These are phyloP conservation scores for Sialia sialis DNA, from an alignment of 2,113 vertebrate species.

Conservation along the genomic window DNA sequence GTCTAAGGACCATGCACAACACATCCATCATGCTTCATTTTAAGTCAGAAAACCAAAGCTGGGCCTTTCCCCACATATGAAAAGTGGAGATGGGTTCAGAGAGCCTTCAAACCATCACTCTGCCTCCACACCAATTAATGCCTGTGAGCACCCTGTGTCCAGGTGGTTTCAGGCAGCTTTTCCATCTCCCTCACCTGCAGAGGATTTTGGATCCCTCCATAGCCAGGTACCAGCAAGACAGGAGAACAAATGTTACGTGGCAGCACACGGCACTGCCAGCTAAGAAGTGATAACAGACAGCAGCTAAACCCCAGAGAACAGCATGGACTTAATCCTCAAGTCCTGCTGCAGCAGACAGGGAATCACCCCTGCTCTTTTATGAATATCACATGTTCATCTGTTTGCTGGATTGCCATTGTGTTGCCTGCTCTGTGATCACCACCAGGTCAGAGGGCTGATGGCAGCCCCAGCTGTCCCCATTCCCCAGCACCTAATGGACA, in stretches of 20 bases:
- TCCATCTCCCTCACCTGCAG: background rate
- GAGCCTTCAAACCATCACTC: background rate
- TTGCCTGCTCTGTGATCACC: background rate
- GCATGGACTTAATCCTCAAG: background rate
- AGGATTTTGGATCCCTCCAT: background rate
- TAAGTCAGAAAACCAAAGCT: background rate
- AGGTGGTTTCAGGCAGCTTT: background rate
- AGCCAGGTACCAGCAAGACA: background rate
- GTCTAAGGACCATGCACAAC: background rate
- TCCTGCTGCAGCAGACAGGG: background rate
- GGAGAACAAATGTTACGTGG: background rate
- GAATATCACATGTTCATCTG: background rate
- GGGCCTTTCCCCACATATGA: background rate
- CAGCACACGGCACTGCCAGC: background rate
- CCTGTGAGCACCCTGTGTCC: accelerated
- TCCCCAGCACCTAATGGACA: background rate
- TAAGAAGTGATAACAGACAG: background rate
- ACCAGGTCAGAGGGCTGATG: background rate
- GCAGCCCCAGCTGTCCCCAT: background rate
- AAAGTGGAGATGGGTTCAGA: background rate
- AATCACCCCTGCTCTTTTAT: background rate
- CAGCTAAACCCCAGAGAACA: background rate
- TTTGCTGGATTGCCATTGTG: background rate
- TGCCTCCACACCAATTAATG: no score
- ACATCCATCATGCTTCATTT: background rate